Evolutionary conservation across 2,797 vertebrate genomes (phyloP).

Genomic region (Neostethus bicornis): DNA sequence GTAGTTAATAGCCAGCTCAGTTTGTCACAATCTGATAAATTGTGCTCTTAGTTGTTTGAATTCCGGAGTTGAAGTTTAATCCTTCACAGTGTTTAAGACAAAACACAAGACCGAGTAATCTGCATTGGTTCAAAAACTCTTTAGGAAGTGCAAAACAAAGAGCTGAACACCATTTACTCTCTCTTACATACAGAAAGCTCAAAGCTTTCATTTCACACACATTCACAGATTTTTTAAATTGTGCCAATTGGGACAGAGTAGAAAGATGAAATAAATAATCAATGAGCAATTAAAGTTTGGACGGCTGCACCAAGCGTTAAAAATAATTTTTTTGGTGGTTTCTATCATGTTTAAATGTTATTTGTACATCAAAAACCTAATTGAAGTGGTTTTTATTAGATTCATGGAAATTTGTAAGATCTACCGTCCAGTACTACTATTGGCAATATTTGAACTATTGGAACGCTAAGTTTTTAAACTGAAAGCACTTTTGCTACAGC

Average conservation of each 20-base stretch:
- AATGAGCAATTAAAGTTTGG: background rate
- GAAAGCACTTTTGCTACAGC: too few relatives aligned
- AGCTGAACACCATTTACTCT: background rate
- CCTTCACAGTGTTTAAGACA: constrained; percentile 50
- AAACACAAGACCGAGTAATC: constrained; percentile 72
- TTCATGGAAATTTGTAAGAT: too few relatives aligned
- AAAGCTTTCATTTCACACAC: constrained; percentile 2
- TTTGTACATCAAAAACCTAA: too few relatives aligned
- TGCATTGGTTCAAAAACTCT: constrained; percentile 43
- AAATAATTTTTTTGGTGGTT: too few relatives aligned
- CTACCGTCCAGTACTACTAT: too few relatives aligned
- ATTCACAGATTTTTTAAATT: background rate
- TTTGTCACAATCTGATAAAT: constrained; percentile 13
- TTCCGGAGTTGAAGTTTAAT: constrained; percentile 48
- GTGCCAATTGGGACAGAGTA: constrained; percentile 5
- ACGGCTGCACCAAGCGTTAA: constrained; percentile 27
- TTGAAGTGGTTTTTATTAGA: too few relatives aligned
- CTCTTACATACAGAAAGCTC: constrained; percentile 9
- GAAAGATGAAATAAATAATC: constrained; percentile 3
- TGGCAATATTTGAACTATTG: too few relatives aligned
- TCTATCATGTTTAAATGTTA: too few relatives aligned
- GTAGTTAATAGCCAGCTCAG: background rate
- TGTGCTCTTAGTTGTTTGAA: constrained; percentile 27
- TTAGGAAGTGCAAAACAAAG: constrained; percentile 55
- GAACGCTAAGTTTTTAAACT: too few relatives aligned